These are phyloP conservation scores for Cactoblastis cactorum DNA, from an alignment of 2,888 invertebrate species.

Conservation along the genomic window DNA sequence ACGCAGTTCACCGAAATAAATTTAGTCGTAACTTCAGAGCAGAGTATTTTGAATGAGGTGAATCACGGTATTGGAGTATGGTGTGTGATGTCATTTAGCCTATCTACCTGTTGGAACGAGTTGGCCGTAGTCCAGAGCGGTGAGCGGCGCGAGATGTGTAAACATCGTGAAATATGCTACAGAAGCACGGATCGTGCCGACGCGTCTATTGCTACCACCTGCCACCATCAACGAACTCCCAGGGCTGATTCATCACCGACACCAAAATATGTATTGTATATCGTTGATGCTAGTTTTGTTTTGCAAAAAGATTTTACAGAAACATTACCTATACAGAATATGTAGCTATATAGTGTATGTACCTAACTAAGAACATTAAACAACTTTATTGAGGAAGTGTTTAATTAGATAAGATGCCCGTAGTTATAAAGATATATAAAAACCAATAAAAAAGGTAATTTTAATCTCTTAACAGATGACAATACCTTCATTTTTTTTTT, in stretches of 20 bases:
- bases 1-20: constrained; percentile 28
- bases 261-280: constrained; percentile 9
- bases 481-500: no score
- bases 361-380: no score
- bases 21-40: constrained; percentile 31
- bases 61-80: constrained; percentile 50
- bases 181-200: constrained; percentile 31
- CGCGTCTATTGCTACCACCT: constrained; percentile 34
- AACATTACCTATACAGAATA: background rate
- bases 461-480: no score
- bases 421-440: no score
- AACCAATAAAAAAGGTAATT: no score
- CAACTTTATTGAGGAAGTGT: no score
- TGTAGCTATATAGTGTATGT: no score
- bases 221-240: constrained; percentile 21
- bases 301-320: background rate
- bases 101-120: constrained; percentile 70
- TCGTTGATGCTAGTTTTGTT: background rate
- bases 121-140: constrained; percentile 60
- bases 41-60: constrained; percentile 61
- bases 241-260: constrained; percentile 24
- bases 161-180: constrained; percentile 39
- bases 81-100: constrained; percentile 60
- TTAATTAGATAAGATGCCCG: no score
- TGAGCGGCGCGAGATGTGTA: constrained; percentile 42